A percentile compares a stretch with the other conserved stretches of the same genome.
Evolutionary conservation across 2,113 vertebrate species (phyloP).

Genomic region (Falcunculus frontatus): DNA sequence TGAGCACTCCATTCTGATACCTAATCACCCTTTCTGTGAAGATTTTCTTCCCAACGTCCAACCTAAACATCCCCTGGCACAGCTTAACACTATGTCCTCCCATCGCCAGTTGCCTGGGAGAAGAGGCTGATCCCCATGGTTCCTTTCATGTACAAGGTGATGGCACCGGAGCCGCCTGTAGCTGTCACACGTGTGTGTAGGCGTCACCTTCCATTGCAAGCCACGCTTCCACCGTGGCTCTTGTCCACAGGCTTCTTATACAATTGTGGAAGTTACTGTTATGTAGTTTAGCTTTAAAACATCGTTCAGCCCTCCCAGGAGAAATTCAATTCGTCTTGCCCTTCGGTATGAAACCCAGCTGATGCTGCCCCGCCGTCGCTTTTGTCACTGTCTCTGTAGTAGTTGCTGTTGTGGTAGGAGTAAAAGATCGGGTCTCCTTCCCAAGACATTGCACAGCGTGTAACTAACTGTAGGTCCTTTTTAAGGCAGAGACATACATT

Average conservation of each 20-base stretch:
- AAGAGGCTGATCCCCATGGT: not conserved
- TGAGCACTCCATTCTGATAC: not conserved
- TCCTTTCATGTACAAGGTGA: accelerated
- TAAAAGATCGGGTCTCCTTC: not conserved
- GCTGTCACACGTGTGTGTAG: accelerated
- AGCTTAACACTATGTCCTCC: not conserved
- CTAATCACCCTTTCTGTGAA: no score
- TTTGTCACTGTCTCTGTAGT: accelerated
- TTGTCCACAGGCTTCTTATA: not conserved
- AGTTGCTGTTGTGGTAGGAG: not conserved
- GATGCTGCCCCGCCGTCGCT: not conserved
- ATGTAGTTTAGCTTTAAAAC: not conserved
- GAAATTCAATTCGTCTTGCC: not conserved
- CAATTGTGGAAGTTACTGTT: accelerated
- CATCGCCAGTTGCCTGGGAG: not conserved
- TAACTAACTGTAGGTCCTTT: not conserved
- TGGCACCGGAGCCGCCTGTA: not conserved
- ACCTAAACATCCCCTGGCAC: not conserved
- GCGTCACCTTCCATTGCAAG: accelerated
- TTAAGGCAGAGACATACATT: not conserved
- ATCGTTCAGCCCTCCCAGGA: not conserved
- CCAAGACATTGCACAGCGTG: accelerated
- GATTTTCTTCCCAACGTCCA: not conserved
- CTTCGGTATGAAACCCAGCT: accelerated
- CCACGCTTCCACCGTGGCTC: accelerated